Conservation (phyloP, 2,888 invertebrate species). For the Bellardia bayeri region DNA sequence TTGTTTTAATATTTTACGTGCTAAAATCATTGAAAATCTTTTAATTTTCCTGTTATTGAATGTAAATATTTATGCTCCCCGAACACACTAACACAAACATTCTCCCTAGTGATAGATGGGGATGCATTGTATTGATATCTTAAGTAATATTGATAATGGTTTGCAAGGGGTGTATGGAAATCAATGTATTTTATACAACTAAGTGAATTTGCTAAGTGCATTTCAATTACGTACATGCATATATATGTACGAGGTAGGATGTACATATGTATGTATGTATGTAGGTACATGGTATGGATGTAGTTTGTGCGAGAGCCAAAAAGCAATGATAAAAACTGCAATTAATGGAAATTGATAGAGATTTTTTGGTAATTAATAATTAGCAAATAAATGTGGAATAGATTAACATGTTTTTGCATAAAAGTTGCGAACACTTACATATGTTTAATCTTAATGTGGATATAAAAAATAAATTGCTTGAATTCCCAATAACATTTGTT, state of each 20-base stretch:
- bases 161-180: not conserved
- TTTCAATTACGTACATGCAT: not conserved
- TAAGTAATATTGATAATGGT: constrained; percentile 13
- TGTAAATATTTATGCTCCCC: not conserved
- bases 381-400: not conserved
- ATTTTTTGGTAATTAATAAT: not conserved
- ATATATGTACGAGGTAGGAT: too few species aligned
- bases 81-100: not conserved
- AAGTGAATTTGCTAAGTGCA: constrained; percentile 15
- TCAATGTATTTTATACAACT: not conserved
- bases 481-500: too few species aligned
- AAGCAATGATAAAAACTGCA: not conserved
- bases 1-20: constrained; percentile 17
- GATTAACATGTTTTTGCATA: not conserved
- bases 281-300: not conserved
- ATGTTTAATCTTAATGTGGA: too few species aligned
- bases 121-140: not conserved
- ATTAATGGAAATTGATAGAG: not conserved
- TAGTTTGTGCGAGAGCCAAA: not conserved
- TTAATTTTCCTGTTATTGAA: not conserved
- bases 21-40: not conserved
- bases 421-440: not conserved
- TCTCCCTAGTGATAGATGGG: not conserved
- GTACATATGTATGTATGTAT: too few species aligned
- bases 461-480: too few species aligned